Evolutionary conservation across 2,113 vertebrate species (phyloP).

Genomic region (Trinectes maculatus): DNA sequence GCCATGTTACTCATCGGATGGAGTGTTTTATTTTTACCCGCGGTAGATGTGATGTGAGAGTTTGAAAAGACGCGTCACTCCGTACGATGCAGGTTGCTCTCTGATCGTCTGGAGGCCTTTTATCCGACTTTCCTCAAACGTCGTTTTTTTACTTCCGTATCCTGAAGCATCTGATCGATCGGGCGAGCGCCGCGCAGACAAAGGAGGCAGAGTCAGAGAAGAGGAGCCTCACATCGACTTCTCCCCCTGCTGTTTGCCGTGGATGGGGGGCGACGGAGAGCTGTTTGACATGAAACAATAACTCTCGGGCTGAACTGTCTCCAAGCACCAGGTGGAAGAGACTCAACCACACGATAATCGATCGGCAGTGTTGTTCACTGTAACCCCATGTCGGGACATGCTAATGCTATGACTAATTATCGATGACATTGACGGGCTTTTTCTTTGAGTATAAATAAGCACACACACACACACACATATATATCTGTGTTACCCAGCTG

Average conservation of each 20-base stretch:
- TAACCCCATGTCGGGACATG: no score
- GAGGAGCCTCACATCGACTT: constrained; percentile 40
- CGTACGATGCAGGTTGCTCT: constrained; percentile 13
- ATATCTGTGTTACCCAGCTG: background rate
- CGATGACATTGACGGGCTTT: no score
- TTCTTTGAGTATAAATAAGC: no score
- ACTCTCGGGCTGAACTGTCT: constrained; percentile 12
- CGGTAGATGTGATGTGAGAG: constrained; percentile 15
- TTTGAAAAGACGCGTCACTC: background rate
- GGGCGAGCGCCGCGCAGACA: constrained; percentile 6
- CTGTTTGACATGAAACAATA: constrained; percentile 36
- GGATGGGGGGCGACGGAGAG: background rate
- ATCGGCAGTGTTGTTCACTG: no score
- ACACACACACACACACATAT: no score
- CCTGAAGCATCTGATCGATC: constrained; percentile 46
- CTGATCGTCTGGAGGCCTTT: constrained; percentile 31
- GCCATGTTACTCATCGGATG: constrained; percentile 16
- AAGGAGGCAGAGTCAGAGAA: constrained; percentile 32
- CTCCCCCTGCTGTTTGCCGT: constrained; percentile 41
- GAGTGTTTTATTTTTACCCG: constrained; percentile 1
- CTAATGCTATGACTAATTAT: no score
- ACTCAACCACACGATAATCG: background rate
- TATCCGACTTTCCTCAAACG: constrained; percentile 9
- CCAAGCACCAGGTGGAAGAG: background rate
- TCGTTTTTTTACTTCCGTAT: constrained; percentile 31